These are phyloP conservation scores for Argyrosomus regius DNA, from an alignment of 2,797 vertebrate genomes.

Conservation along the genomic window DNA sequence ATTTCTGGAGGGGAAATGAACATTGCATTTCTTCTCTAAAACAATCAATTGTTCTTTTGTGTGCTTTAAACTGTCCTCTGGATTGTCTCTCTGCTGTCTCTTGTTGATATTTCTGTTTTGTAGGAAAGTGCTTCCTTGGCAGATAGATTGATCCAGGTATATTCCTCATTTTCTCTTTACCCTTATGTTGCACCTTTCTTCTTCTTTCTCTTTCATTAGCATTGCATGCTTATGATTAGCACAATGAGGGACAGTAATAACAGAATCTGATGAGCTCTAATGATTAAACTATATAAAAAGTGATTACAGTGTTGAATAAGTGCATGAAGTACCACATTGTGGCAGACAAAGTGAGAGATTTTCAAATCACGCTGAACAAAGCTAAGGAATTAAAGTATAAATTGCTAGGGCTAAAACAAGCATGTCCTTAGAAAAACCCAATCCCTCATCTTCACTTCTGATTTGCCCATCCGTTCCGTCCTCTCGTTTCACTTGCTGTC, in stretches of 20 bases:
- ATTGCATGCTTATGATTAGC: conserved; percentile 75
- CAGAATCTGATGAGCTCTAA: not conserved
- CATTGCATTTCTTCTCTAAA: conserved; percentile 82
- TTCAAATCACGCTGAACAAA: conserved; percentile 35
- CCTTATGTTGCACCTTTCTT: conserved; percentile 46
- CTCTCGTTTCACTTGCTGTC: conserved; percentile 51
- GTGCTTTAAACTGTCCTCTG: conserved; percentile 87
- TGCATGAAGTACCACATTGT: conserved; percentile 68
- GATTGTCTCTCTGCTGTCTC: conserved; percentile 86
- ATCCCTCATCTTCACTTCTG: conserved; percentile 56
- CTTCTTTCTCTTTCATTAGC: conserved; percentile 51
- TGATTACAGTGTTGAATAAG: conserved; percentile 32
- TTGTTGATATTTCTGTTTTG: conserved; percentile 94
- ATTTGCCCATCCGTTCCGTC: conserved; percentile 57
- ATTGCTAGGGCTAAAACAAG: conserved; percentile 56
- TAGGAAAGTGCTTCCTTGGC: conserved; percentile 99
- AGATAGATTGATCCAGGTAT: conserved; percentile 99
- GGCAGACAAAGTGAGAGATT: conserved; percentile 21
- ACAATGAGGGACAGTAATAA: conserved; percentile 27
- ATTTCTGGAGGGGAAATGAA: conserved; percentile 84
- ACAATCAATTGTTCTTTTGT: conserved; percentile 85
- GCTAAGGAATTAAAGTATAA: conserved; percentile 25
- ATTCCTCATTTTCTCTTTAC: conserved; percentile 77
- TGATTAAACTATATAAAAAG: conserved; percentile 29
- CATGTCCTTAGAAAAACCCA: conserved; percentile 70